phyloP scores from a whole-genome alignment of 2,797 vertebrate genomes.

The Amazona finschi region DNA sequence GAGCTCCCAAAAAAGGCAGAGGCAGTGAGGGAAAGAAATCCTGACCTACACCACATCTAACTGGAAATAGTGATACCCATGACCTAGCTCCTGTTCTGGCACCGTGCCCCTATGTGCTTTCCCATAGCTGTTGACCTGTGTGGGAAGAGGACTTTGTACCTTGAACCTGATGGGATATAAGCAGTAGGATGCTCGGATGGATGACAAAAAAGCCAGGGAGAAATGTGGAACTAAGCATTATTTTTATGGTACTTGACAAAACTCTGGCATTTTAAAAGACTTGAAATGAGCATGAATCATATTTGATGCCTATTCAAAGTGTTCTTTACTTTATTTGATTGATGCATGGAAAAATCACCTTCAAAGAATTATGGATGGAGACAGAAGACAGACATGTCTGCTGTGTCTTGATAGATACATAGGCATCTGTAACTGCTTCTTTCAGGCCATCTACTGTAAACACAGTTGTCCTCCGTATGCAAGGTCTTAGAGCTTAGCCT shows the following conservation, averaged over 20 bases:
- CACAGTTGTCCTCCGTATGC: neutral
- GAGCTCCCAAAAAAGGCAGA: neutral
- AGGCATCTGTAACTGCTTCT: neutral
- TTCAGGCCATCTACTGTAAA: neutral
- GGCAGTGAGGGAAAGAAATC: neutral
- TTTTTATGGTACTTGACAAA: neutral
- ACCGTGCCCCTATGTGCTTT: neutral
- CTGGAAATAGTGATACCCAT: neutral
- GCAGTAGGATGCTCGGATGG: neutral
- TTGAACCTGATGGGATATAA: neutral
- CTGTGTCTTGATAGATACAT: neutral
- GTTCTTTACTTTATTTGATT: neutral
- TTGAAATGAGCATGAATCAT: neutral
- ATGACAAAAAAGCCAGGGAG: neutral
- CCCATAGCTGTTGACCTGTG: neutral
- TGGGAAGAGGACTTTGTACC: neutral
- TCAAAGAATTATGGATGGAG: neutral
- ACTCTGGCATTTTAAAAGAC: neutral
- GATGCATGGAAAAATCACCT: neutral
- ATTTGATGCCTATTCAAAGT: neutral
- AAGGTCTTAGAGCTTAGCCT: neutral
- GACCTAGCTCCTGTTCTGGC: neutral
- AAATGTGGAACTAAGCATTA: neutral
- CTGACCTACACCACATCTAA: neutral
- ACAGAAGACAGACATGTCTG: neutral